These are phyloP conservation scores for Canis aureus DNA, from an alignment of 2,113 vertebrate species.

Conservation along the genomic window DNA sequence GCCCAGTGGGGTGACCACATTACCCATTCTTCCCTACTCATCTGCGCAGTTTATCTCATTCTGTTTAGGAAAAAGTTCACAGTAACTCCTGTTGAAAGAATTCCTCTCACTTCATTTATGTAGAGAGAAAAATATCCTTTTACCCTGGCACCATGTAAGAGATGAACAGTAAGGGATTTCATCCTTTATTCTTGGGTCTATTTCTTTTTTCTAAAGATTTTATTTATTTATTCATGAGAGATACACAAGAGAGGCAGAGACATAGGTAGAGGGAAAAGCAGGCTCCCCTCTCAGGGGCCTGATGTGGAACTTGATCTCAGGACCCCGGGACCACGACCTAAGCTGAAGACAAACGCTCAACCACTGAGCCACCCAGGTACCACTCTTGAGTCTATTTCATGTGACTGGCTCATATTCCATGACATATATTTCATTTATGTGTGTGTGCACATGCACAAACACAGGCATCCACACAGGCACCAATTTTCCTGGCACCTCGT, in stretches of 20 bases:
- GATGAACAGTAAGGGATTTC: background rate
- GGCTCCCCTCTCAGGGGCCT: no score
- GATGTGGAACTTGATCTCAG: no score
- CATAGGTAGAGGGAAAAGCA: no score
- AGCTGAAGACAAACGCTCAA: no score
- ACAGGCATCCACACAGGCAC: background rate
- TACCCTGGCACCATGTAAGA: background rate
- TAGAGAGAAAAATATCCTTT: background rate
- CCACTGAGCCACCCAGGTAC: no score
- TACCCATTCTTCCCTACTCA: background rate
- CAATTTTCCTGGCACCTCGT: background rate
- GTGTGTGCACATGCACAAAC: no score
- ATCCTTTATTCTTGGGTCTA: background rate
- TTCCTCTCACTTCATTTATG: background rate
- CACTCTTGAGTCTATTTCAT: background rate
- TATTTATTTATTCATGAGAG: no score
- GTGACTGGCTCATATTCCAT: background rate
- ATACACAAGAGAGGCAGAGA: no score
- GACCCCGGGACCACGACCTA: no score
- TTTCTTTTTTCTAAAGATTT: no score
- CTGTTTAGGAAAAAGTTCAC: background rate
- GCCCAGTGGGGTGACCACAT: background rate
- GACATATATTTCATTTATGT: background rate
- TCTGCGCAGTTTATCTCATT: background rate
- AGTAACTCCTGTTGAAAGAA: background rate